phyloP scores from a whole-genome alignment of 1,140 invertebrate species.

The Saccostrea echinata region DNA sequence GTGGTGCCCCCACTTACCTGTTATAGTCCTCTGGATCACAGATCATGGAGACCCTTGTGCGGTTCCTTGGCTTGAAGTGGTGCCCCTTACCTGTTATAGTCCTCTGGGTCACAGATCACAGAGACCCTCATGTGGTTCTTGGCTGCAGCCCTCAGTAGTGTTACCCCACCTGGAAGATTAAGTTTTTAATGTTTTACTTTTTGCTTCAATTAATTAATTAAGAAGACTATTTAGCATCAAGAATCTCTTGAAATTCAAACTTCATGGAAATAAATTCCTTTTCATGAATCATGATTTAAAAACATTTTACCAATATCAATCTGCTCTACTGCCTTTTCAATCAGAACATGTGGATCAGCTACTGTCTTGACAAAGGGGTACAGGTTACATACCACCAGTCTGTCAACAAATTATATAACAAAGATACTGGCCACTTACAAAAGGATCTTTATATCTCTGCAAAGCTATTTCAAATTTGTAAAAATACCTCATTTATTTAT shows the following conservation, averaged over 20 bases:
- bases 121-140: constrained; percentile 98
- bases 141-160: constrained; percentile 95
- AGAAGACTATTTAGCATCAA: too few relatives aligned
- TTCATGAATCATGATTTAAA: background rate
- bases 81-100: constrained; percentile 86
- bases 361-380: constrained; percentile 97
- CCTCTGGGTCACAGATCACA: constrained; percentile 94
- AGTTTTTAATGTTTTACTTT: background rate
- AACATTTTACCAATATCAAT: constrained; percentile 89
- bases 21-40: constrained; percentile 95
- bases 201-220: background rate
- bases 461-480: too few relatives aligned
- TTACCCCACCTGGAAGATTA: constrained; percentile 89
- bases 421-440: background rate
- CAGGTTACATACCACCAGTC: constrained; percentile 90
- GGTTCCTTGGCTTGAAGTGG: constrained; percentile 82
- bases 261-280: background rate
- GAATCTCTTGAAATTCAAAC: background rate
- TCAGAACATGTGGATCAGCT: constrained; percentile 88
- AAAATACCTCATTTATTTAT: too few relatives aligned
- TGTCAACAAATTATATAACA: constrained; percentile 42
- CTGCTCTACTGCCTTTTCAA: constrained; percentile 97
- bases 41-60: constrained; percentile 90
- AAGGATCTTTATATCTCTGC: too few relatives aligned
- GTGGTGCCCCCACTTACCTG: too few relatives aligned